Percentiles rank a stretch among this genome's conserved stretches.
Conservation (phyloP, 2,113 vertebrate genomes). For the Hemibagrus wyckioides region DNA sequence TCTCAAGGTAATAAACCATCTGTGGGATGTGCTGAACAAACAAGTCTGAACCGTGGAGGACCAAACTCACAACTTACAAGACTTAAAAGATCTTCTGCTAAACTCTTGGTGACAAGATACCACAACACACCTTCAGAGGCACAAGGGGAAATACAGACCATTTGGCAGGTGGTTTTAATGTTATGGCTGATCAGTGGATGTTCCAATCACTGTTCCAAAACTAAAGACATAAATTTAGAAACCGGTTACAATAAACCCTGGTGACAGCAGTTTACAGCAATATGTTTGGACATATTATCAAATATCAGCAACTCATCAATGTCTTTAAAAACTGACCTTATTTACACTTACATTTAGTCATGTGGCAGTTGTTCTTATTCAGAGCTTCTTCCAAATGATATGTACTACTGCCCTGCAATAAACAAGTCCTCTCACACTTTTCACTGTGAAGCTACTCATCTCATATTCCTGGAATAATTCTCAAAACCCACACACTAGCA, state of each 20-base stretch:
- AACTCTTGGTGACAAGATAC: too few species aligned
- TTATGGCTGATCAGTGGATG: not conserved
- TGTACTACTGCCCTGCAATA: not conserved
- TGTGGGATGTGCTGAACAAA: too few species aligned
- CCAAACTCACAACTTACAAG: too few species aligned
- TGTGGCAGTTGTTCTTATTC: not conserved
- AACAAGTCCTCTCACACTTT: conserved; percentile 18
- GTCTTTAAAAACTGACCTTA: not conserved
- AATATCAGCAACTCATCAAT: conserved; percentile 21
- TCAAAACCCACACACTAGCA: conserved; percentile 18
- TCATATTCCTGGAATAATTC: conserved; percentile 1
- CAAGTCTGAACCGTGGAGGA: too few species aligned
- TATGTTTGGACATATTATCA: conserved; percentile 17
- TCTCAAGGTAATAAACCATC: too few species aligned
- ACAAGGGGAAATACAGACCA: too few species aligned
- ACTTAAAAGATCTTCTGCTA: too few species aligned
- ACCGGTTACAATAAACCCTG: conserved; percentile 16
- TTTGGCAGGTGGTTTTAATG: too few species aligned
- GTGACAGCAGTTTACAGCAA: not conserved
- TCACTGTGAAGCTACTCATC: conserved; percentile 3
- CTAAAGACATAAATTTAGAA: not conserved
- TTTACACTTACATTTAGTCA: not conserved
- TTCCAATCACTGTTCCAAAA: conserved; percentile 35
- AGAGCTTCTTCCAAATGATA: not conserved
- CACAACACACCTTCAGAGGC: too few species aligned